Percentiles rank a stretch among this genome's conserved stretches.
Conservation (phyloP, 2,888 invertebrate genomes). For the Rhagophthalmus giganteus region DNA sequence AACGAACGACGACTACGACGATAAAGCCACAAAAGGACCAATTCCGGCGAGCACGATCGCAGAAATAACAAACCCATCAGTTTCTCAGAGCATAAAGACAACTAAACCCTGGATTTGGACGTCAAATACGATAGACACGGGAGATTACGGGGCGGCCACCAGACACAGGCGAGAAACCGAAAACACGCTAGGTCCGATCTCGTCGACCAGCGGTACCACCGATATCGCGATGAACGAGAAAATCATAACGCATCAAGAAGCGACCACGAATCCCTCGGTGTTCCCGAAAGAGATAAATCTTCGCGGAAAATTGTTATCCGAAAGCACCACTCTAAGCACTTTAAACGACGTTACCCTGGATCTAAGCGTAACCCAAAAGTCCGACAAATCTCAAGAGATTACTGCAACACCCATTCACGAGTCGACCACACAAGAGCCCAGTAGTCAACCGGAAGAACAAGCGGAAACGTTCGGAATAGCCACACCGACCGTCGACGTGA, state of each 20-base stretch:
- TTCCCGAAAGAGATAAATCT: slow-evolving; percentile 10
- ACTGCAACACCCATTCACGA: slow-evolving; percentile 27
- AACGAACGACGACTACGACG: slow-evolving; percentile 55
- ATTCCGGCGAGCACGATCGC: slow-evolving; percentile 19
- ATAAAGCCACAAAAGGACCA: slow-evolving; percentile 28
- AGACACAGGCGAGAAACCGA: slow-evolving; percentile 55
- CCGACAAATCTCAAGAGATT: slow-evolving; percentile 29
- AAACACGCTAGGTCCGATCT: slow-evolving; percentile 45
- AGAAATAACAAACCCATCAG: slow-evolving; percentile 29
- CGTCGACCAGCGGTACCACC: slow-evolving; percentile 39
- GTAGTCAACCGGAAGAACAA: slow-evolving; percentile 33
- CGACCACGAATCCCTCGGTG: slow-evolving; percentile 14
- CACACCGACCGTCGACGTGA: slow-evolving; percentile 34
- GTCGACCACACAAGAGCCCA: slow-evolving; percentile 31
- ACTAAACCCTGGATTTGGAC: slow-evolving; percentile 52
- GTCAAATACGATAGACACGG: slow-evolving; percentile 51
- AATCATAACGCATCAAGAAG: slow-evolving; percentile 7
- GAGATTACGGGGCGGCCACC: slow-evolving; percentile 51
- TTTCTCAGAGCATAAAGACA: slow-evolving; percentile 34
- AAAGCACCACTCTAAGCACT: slow-evolving; percentile 30
- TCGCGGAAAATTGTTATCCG: slow-evolving; percentile 3
- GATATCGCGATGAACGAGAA: slow-evolving; percentile 19
- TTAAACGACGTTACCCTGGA: slow-evolving; percentile 34
- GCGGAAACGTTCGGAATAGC: slow-evolving; percentile 29
- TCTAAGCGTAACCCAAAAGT: slow-evolving; percentile 30